Evolutionary conservation across 2,113 vertebrate genomes (phyloP), one percentile per base, ranked within the genome.

Genomic region (Nicator chloris): DNA sequence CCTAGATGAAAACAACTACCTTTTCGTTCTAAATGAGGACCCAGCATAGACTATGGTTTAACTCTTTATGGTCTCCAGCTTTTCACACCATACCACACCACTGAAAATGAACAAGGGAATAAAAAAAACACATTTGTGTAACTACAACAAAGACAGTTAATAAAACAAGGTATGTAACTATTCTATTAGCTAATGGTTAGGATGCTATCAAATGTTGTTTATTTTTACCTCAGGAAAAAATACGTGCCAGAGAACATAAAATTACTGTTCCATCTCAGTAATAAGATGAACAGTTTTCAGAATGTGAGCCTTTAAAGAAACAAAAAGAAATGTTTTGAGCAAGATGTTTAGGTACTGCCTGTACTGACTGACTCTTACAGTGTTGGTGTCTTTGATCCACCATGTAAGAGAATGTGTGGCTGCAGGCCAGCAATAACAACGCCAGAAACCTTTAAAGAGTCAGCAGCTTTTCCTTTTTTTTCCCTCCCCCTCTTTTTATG

Each of bases 371-470:
- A 82, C 70, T 92, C 84, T 96, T 82, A 75, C 50, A 39, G 47
- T 61, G 65, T 69, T 88, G 50, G 51, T 40, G 64, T 81, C 96
- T 98, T 97, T 97, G 96, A 97, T 97, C 94, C 91, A 33, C 63
- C 13, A 15, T 65, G 78, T 94, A 95, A 89, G 77, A 92, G 88
- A 96, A 94, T 82, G 64, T n/a, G 86, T 91, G 94, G 88, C 97
- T 98, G 90, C 79, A 95, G 97, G 97, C 94, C 90, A 97, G 93
- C 68, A 93, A 92, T 76, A 93, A 97, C 82, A 97, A 47, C 76
- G 68, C 82, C 87, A 97, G 78, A 96, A 97, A 86, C 65, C 88
- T 97, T 96, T 93, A 93, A 95, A 96, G 80, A 89, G 63, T 95
- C 70, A 86, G 95, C 60, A 92, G 79, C 40, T 93, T 63, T 80